Evolutionary conservation across 2,888 invertebrate species (phyloP).

Genomic region (Sceliomorpha sp.): DNA sequence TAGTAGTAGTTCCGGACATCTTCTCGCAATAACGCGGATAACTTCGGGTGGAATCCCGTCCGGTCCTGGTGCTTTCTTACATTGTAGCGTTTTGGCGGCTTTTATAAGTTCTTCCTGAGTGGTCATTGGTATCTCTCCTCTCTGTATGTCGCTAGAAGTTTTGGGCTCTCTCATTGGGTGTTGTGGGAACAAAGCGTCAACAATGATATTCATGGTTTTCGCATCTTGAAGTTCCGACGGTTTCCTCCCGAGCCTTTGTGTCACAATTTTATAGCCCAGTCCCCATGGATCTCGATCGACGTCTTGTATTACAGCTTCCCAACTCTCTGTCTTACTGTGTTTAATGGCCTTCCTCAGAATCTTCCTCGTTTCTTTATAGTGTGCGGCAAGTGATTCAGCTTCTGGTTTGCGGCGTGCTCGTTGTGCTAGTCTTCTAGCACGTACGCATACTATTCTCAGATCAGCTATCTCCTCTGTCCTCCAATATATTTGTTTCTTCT

Average conservation of each 20-base stretch:
- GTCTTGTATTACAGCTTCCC: slow-evolving; percentile 53
- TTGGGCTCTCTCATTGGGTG: too few species aligned
- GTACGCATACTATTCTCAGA: slow-evolving; percentile 41
- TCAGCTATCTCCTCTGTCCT: slow-evolving; percentile 58
- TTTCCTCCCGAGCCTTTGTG: slow-evolving; percentile 1
- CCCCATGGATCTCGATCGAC: slow-evolving; percentile 58
- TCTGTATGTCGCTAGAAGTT: not conserved
- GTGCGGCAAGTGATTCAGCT: not conserved
- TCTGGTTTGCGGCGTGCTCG: slow-evolving; percentile 19
- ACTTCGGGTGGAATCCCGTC: slow-evolving; percentile 37
- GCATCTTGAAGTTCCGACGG: not conserved
- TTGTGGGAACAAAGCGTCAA: slow-evolving; percentile 28
- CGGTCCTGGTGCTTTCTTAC: slow-evolving; percentile 21
- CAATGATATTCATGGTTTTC: slow-evolving; percentile 14
- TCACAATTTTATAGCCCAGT: slow-evolving; percentile 56
- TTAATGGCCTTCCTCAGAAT: slow-evolving; percentile 16
- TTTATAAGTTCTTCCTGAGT: not conserved
- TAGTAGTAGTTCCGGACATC: slow-evolving; percentile 23
- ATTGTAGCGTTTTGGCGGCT: not conserved
- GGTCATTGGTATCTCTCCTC: not conserved
- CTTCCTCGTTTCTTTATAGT: slow-evolving; percentile 23
- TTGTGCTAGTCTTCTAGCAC: slow-evolving; percentile 28
- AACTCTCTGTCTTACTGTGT: slow-evolving; percentile 42
- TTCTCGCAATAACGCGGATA: slow-evolving; percentile 14
- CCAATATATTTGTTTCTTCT: slow-evolving; percentile 50